Evolutionary conservation across 2,113 vertebrate genomes (phyloP).

Genomic region (Tupaia chinensis): DNA sequence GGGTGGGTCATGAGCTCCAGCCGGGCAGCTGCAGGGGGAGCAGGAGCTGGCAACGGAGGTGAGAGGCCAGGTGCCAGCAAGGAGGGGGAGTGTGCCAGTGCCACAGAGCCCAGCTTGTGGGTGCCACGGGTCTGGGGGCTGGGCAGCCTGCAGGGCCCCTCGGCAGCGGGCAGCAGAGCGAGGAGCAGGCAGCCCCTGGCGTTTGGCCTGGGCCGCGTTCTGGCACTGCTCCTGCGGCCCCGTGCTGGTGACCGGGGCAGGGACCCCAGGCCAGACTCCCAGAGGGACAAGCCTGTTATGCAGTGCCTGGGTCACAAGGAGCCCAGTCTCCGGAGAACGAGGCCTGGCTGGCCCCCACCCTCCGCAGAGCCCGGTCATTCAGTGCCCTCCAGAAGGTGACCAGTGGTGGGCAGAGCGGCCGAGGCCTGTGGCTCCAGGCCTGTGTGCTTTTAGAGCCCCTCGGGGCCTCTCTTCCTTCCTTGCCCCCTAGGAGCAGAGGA

Average conservation of each 20-base stretch:
- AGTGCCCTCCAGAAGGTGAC: no score
- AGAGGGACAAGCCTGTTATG: neutral
- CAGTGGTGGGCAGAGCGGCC: neutral
- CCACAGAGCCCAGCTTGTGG: neutral
- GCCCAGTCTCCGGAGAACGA: neutral
- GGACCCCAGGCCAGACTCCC: neutral
- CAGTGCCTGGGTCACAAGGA: neutral
- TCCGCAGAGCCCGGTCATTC: neutral
- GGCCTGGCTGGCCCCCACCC: neutral
- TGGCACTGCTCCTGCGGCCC: rapidly evolving
- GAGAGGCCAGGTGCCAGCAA: neutral
- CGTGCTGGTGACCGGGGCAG: neutral
- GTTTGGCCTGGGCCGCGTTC: neutral
- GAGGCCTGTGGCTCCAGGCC: neutral
- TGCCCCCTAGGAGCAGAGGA: neutral
- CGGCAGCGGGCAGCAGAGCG: neutral
- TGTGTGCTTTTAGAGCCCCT: neutral
- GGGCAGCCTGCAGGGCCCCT: neutral
- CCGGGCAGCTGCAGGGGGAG: neutral
- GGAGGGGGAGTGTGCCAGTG: no score
- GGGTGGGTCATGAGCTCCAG: no score
- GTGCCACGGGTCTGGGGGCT: neutral
- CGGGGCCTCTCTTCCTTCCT: neutral
- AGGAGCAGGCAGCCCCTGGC: neutral
- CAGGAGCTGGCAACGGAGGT: neutral